Evolutionary conservation across 2,888 invertebrate species (phyloP).

Genomic region (Nudaria mundana): DNA sequence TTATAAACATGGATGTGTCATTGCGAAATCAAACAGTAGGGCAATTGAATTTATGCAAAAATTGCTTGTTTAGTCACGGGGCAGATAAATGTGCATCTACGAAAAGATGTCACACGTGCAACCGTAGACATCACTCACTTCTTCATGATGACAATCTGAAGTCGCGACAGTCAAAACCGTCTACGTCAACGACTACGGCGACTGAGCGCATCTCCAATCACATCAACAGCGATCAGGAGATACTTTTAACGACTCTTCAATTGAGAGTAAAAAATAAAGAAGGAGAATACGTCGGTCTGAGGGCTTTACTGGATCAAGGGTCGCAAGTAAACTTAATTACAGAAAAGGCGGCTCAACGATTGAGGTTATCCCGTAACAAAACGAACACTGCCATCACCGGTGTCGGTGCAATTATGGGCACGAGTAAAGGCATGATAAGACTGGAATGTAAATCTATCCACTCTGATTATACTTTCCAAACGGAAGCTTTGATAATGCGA

Average conservation of each 20-base stretch:
- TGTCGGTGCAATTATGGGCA: background rate
- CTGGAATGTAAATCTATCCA: background rate
- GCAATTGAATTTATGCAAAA: constrained; percentile 10
- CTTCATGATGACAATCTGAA: no score
- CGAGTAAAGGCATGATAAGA: constrained; percentile 1
- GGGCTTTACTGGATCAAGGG: constrained; percentile 6
- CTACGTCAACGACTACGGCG: no score
- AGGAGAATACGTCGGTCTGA: background rate
- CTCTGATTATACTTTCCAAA: background rate
- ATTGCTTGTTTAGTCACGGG: constrained; percentile 3
- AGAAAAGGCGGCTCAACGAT: constrained; percentile 6
- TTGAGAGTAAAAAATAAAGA: background rate
- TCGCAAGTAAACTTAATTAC: constrained; percentile 7
- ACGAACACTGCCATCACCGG: constrained; percentile 1
- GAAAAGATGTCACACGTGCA: constrained; percentile 6
- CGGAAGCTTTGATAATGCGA: background rate
- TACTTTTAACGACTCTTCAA: constrained; percentile 4
- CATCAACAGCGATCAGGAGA: no score
- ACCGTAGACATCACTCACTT: no score
- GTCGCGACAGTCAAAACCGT: no score
- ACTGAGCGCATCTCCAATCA: no score
- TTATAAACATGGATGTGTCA: no score
- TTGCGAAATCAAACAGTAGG: no score
- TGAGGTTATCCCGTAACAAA: background rate
- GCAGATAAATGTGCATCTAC: background rate